phyloP scores from a whole-genome alignment of 2,888 invertebrate genomes.

The Adelphocoris suturalis region DNA sequence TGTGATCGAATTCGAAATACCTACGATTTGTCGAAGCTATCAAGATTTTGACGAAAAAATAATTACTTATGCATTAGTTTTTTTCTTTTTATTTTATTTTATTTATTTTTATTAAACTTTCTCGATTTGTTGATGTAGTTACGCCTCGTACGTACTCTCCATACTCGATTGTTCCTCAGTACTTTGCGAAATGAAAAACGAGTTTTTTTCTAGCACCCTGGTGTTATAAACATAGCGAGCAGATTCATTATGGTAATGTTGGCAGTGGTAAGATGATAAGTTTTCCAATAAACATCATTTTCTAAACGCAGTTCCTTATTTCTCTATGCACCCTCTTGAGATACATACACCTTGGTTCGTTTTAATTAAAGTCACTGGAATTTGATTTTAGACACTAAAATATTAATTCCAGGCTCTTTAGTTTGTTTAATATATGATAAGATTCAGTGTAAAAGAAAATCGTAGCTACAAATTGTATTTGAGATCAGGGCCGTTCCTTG shows the following conservation, averaged over 20 bases:
- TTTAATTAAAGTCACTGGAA: too few relatives aligned
- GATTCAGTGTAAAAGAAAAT: too few relatives aligned
- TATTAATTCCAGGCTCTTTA: too few relatives aligned
- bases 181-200: not conserved
- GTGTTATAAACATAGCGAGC: slow-evolving; percentile 49
- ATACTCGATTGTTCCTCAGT: slow-evolving; percentile 47
- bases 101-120: not conserved
- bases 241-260: slow-evolving; percentile 67
- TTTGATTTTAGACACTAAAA: too few relatives aligned
- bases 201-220: slow-evolving; percentile 59
- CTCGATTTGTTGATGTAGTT: not conserved
- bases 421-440: too few relatives aligned
- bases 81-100: not conserved
- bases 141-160: not conserved
- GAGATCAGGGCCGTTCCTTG: too few relatives aligned
- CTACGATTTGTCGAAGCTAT: not conserved
- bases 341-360: too few relatives aligned
- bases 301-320: slow-evolving; percentile 18
- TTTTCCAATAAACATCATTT: slow-evolving; percentile 73
- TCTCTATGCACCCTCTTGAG: too few relatives aligned
- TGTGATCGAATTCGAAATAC: slow-evolving; percentile 20
- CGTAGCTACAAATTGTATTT: too few relatives aligned
- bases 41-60: not conserved
- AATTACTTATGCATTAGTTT: not conserved
- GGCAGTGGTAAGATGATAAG: slow-evolving; percentile 72